Percentiles rank a stretch among this genome's conserved stretches.
phyloP scores from a whole-genome alignment of 1,140 invertebrate genomes.

The Dolichoris vasculosae region DNA sequence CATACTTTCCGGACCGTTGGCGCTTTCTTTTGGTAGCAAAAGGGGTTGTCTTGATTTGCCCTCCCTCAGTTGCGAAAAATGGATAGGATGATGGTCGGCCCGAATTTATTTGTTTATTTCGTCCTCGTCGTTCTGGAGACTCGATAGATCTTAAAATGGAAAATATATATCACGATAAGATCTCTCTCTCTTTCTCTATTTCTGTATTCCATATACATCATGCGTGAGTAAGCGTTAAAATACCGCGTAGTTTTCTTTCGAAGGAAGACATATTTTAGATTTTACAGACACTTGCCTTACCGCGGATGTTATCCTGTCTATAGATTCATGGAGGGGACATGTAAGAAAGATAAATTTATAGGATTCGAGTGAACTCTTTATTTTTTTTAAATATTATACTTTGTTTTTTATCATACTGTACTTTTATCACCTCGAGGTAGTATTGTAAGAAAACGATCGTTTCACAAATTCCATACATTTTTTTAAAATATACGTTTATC shows the following conservation, averaged over 20 bases:
- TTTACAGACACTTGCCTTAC: slow-evolving; percentile 10
- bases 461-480: neutral
- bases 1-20: neutral
- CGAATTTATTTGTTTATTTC: slow-evolving; percentile 51
- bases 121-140: neutral
- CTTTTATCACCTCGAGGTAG: neutral
- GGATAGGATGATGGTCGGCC: neutral
- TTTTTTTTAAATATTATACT: too few relatives aligned
- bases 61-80: neutral
- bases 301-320: neutral
- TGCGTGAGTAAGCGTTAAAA: neutral
- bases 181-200: too few relatives aligned
- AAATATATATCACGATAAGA: slow-evolving; percentile 13
- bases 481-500: neutral
- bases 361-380: slow-evolving; percentile 37
- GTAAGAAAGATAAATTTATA: neutral
- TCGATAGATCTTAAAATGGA: slow-evolving; percentile 20
- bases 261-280: slow-evolving; percentile 36
- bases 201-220: too few relatives aligned
- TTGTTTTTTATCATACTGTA: neutral
- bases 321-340: neutral
- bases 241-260: neutral
- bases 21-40: neutral
- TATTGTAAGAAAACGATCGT: neutral
- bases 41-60: neutral